Evolutionary conservation across 2,797 vertebrate genomes (phyloP).

Genomic region (Sparidentex hasta): DNA sequence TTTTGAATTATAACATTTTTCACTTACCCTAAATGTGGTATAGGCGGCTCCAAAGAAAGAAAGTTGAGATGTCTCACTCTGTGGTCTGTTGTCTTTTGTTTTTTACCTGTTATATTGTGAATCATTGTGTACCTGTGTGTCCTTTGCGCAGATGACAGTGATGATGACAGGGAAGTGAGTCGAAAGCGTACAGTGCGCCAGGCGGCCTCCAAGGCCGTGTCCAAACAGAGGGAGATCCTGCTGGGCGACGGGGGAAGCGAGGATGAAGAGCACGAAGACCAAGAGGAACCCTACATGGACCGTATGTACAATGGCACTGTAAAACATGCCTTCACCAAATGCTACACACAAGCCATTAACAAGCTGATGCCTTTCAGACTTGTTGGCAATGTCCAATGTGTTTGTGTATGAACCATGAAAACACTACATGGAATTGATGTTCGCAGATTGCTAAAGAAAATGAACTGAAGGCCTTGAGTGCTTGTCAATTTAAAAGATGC

Average conservation of each 20-base stretch:
- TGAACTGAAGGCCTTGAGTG: not conserved
- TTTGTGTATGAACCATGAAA: not conserved
- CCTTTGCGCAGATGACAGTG: conserved; percentile 89
- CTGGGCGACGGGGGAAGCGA: conserved; percentile 96
- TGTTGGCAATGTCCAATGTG: not conserved
- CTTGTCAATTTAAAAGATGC: too few species aligned
- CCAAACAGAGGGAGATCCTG: conserved; percentile 98
- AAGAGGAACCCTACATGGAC: conserved; percentile 91
- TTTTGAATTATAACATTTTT: too few species aligned
- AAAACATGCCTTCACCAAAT: not conserved
- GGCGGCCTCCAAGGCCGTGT: conserved; percentile 97
- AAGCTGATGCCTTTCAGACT: not conserved
- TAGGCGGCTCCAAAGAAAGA: too few species aligned
- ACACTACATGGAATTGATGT: not conserved
- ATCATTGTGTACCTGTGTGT: not conserved
- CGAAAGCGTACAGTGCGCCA: conserved; percentile 96
- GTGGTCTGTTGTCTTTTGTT: not conserved
- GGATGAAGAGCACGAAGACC: conserved; percentile 94
- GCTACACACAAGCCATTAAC: too few species aligned
- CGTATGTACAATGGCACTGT: conserved; percentile 84
- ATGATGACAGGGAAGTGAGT: conserved; percentile 95
- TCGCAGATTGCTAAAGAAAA: not conserved
- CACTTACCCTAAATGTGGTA: too few species aligned
- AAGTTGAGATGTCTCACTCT: too few species aligned
- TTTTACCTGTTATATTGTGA: not conserved